Evolutionary conservation across 2,113 vertebrate species (phyloP).

Genomic region (Toxotes jaculatrix): DNA sequence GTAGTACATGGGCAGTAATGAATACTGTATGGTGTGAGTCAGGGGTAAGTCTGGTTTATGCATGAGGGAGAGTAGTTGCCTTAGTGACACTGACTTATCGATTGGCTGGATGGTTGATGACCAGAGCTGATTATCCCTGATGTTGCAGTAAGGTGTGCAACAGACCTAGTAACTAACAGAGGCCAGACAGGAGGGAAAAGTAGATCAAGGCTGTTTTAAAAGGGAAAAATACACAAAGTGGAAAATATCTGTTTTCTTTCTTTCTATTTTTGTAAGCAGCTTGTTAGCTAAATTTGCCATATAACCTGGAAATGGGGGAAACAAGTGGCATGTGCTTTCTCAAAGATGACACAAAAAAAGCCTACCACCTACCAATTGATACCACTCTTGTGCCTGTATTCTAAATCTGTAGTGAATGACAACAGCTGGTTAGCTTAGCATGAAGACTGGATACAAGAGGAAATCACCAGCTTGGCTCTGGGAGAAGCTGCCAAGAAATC

Average conservation of each 20-base stretch:
- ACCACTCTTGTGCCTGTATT: not conserved
- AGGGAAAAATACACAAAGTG: not conserved
- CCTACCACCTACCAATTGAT: not conserved
- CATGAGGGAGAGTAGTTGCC: conserved; percentile 1
- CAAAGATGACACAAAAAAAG: not conserved
- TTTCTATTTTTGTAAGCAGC: not conserved
- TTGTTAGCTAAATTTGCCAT: not conserved
- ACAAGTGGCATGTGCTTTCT: not conserved
- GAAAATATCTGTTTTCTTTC: not conserved
- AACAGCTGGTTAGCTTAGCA: not conserved
- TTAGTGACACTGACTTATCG: conserved; percentile 46
- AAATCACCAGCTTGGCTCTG: not conserved
- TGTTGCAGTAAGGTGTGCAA: conserved; percentile 21
- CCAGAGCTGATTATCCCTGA: conserved; percentile 26
- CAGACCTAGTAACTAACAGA: conserved; percentile 27
- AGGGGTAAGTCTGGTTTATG: not conserved
- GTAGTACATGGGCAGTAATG: conserved; percentile 21
- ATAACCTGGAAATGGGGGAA: not conserved
- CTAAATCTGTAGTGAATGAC: not conserved
- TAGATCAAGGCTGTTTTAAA: not conserved
- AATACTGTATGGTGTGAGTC: conserved; percentile 39
- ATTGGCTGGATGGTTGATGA: conserved; percentile 25
- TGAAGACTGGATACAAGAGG: not conserved
- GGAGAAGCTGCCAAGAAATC: not conserved
- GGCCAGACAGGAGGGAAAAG: not conserved